Evolutionary conservation across 2,113 vertebrate genomes (phyloP).

Genomic region (Herpetotheres cachinnans): DNA sequence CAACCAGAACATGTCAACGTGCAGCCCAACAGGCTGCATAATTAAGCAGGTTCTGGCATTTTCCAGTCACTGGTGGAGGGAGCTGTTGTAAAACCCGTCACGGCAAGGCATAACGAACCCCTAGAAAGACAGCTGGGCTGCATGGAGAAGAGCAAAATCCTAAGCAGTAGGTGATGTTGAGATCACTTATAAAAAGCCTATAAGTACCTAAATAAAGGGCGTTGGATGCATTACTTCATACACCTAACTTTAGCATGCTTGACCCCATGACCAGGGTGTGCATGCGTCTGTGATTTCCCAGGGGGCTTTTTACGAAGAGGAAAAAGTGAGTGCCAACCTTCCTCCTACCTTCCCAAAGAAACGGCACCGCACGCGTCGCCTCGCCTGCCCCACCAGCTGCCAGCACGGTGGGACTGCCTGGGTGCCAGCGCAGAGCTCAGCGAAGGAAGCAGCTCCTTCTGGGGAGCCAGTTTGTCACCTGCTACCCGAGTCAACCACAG

Average conservation of each 20-base stretch:
- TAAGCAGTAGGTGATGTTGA: neutral
- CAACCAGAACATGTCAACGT: neutral
- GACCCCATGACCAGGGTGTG: neutral
- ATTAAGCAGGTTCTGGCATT: neutral
- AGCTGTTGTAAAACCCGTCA: neutral
- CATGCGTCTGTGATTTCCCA: neutral
- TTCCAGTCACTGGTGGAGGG: neutral
- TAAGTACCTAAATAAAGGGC: neutral
- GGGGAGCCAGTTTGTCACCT: neutral
- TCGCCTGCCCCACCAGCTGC: neutral
- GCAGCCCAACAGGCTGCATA: neutral
- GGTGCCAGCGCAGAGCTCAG: neutral
- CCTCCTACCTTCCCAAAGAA: neutral
- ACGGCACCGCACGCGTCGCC: rapidly evolving
- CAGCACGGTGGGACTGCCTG: neutral
- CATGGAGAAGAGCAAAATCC: neutral
- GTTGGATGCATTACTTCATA: neutral
- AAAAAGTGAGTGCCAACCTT: neutral
- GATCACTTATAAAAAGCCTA: neutral
- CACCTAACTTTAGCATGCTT: neutral
- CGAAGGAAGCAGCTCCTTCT: neutral
- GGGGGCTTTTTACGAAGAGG: neutral
- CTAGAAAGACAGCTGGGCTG: neutral
- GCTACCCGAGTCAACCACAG: rapidly evolving
- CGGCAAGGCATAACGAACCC: rapidly evolving